Evolutionary conservation across 2,888 invertebrate species (phyloP), one percentile per base, ranked within the genome.

Genomic region (Omphaloscelis lunosa): DNA sequence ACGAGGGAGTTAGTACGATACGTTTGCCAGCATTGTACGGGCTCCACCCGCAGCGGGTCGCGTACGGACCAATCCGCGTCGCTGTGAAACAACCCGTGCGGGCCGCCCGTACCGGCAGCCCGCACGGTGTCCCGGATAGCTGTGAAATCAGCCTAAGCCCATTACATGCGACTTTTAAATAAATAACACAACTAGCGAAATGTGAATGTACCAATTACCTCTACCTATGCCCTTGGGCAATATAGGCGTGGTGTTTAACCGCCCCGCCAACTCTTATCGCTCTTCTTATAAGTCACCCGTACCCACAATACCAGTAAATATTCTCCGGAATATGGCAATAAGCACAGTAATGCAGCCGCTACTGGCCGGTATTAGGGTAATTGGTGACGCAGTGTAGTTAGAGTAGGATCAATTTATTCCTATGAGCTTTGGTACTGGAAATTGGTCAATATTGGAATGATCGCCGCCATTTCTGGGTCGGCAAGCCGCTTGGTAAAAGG

Each of bases 381-480:
- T 77, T 45, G 56, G 53, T 48, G 75, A 74, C 48, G 53, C 53
- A 56, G 53, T 48, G n/a, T 53, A 12, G 59, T 53, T 17, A 15
- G 23, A 80, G 17, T n/a, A 15, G 61, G 53, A 62, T 45, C 81
- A 56, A 74, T 77, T 77, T 80, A 74, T 62, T 74, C 75, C 15
- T 39, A 29, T 20, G 81, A 62, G 74, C 74, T 53, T 27, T 80
- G 61, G 11, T 29, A 15, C 34, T 53, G 74, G 27, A 53, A 77
- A 80, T 74, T 74, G 53, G 27, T 12, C 61, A 29, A 29, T 62
- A 62, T 77, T 73, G 45, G 3, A 62, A 53, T 77, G 23, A 80
- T 74, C 5, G 23, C 53, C 8, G 34, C 61, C 27, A 74, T 56
- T 72, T 72, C 80, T 72, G 41, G 20, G 11, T 68, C 7, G 23